Conservation (phyloP, 2,113 vertebrate species). For the Larimichthys crocea region DNA sequence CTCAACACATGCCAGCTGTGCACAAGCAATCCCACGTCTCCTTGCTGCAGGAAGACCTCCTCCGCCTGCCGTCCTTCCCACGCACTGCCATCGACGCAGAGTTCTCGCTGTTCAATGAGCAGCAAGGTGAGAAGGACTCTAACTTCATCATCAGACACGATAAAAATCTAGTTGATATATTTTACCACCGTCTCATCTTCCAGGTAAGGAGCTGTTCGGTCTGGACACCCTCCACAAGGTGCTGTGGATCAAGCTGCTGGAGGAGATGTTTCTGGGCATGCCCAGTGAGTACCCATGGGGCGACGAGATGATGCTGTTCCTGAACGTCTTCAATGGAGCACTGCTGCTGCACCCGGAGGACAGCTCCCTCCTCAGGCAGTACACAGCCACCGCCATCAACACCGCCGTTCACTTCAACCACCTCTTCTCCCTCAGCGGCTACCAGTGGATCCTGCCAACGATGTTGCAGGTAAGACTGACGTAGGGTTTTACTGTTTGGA, state of each 20-base stretch:
- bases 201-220: conserved; percentile 97
- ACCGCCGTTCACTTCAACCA: conserved; percentile 98
- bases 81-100: conserved; percentile 96
- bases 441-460: conserved; percentile 99
- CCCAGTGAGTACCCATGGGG: conserved; percentile 99
- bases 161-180: background rate
- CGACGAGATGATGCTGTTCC: conserved; percentile 99
- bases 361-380: conserved; percentile 95
- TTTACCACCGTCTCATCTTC: conserved; percentile 22
- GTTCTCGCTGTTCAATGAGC: conserved; percentile 96
- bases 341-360: conserved; percentile 97
- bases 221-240: conserved; percentile 98
- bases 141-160: no score
- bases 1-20: conserved; percentile 93
- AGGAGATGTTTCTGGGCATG: conserved; percentile 99
- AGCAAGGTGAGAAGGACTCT: conserved; percentile 85
- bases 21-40: conserved; percentile 99
- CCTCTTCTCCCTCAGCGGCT: conserved; percentile 97
- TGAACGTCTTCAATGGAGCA: conserved; percentile 97
- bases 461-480: conserved; percentile 90
- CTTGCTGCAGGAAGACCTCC: conserved; percentile 97
- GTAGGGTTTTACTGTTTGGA: no score
- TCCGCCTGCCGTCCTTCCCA: conserved; percentile 96
- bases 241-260: conserved; percentile 98
- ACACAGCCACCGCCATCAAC: conserved; percentile 96